These are phyloP conservation scores for Torymus tubicola DNA, from an alignment of 2,888 invertebrate species.

Conservation along the genomic window DNA sequence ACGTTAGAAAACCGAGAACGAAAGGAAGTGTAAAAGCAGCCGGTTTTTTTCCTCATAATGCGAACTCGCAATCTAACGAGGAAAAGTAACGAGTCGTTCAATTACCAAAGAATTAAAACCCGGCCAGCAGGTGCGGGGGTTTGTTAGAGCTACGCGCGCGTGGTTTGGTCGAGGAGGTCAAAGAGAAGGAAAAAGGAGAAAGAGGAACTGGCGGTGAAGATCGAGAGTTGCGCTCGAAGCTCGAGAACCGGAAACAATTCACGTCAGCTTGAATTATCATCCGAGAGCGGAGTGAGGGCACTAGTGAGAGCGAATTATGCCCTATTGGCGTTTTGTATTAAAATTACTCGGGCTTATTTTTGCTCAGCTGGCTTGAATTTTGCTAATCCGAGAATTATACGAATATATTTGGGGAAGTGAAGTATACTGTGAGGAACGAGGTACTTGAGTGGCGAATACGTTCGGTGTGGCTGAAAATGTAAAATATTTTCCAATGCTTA, in stretches of 20 bases:
- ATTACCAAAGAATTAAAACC: slow-evolving; percentile 26
- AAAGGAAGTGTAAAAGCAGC: too few relatives aligned
- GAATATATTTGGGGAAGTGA: too few relatives aligned
- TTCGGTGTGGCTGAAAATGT: too few relatives aligned
- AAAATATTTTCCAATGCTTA: too few relatives aligned
- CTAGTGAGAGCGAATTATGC: background rate
- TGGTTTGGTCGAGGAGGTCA: background rate
- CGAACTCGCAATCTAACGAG: background rate
- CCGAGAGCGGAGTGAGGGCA: background rate
- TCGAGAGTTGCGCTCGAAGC: background rate
- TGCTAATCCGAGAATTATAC: too few relatives aligned
- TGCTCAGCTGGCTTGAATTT: background rate
- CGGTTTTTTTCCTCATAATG: background rate
- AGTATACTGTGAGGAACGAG: too few relatives aligned
- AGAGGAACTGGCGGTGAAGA: slow-evolving; percentile 3
- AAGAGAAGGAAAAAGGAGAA: background rate
- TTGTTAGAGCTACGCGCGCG: background rate
- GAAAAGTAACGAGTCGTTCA: slow-evolving; percentile 9
- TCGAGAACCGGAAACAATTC: slow-evolving; percentile 6
- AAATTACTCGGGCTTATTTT: background rate
- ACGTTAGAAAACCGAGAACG: too few relatives aligned
- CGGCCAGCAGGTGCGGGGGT: background rate
- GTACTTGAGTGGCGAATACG: too few relatives aligned
- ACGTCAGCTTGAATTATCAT: slow-evolving; percentile 14
- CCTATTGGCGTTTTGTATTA: background rate